A percentile compares a stretch with the other conserved stretches of the same genome.
These are phyloP conservation scores for Patella depressa DNA, from an alignment of 2,888 invertebrate species.

Conservation along the genomic window DNA sequence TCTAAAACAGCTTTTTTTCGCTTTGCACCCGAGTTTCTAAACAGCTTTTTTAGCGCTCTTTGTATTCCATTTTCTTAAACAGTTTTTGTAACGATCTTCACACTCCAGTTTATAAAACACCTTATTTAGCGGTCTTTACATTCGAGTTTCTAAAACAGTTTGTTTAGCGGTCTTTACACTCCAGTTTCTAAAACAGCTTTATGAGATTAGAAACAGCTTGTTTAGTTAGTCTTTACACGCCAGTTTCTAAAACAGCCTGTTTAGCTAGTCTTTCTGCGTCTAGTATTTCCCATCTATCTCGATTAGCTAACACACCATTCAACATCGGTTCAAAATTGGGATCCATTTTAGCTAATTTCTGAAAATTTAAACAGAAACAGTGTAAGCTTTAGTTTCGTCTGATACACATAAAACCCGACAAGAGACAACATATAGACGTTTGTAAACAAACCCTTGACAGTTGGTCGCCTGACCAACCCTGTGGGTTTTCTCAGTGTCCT, in stretches of 20 bases:
- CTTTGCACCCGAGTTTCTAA: no score
- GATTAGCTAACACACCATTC: conserved; percentile 72
- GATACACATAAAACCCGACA: no score
- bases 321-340: conserved; percentile 72
- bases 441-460: no score
- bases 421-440: no score
- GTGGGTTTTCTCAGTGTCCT: no score
- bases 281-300: conserved; percentile 72
- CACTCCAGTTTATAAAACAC: not conserved
- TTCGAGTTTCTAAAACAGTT: not conserved
- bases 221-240: conserved; percentile 24
- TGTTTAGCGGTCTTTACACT: conserved; percentile 13
- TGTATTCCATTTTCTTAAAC: no score
- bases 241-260: conserved; percentile 45
- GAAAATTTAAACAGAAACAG: conserved; percentile 31
- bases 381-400: not conserved
- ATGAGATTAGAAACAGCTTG: conserved; percentile 29
- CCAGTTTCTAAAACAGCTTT: conserved; percentile 34
- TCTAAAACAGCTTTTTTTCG: no score
- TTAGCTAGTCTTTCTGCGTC: conserved; percentile 56
- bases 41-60: no score
- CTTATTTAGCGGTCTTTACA: not conserved
- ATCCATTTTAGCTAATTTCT: conserved; percentile 73
- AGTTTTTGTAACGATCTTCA: no score
- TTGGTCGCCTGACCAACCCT: no score